These are phyloP conservation scores for Eira barbara DNA, from an alignment of 2,113 vertebrate genomes.

Conservation along the genomic window DNA sequence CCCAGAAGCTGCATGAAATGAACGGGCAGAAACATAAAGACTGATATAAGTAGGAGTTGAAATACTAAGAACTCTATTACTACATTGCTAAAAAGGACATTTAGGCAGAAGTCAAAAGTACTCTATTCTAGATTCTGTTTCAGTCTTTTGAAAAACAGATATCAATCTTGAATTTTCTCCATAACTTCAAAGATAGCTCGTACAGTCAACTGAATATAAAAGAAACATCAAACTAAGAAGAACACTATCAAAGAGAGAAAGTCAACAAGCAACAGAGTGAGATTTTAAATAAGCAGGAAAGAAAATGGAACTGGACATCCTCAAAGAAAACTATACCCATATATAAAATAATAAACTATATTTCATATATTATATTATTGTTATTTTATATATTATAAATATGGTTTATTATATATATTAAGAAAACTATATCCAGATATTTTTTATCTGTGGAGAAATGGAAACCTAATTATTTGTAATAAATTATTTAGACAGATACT, in stretches of 20 bases:
- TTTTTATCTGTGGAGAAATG: constrained; percentile 71
- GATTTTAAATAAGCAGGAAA: constrained; percentile 30
- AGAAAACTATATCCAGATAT: constrained; percentile 4
- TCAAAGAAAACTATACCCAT: not conserved
- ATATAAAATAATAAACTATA: not conserved
- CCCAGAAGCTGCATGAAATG: constrained; percentile 75
- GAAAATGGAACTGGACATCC: not conserved
- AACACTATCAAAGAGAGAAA: not conserved
- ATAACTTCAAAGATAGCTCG: constrained; percentile 62
- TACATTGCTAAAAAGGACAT: constrained; percentile 69
- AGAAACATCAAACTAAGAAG: constrained; percentile 12
- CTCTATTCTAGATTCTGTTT: constrained; percentile 71
- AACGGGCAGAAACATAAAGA: constrained; percentile 74
- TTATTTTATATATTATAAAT: not conserved
- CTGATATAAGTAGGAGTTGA: constrained; percentile 74
- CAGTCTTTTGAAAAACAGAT: constrained; percentile 69
- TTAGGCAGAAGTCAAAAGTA: constrained; percentile 78
- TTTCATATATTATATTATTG: not conserved
- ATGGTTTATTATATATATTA: not conserved
- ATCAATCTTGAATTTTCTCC: constrained; percentile 69
- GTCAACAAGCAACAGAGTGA: not conserved
- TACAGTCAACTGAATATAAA: not conserved
- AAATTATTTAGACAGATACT: constrained; percentile 74
- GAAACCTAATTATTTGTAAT: constrained; percentile 78
- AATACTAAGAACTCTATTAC: constrained; percentile 74